Evolutionary conservation across 1,140 invertebrate species (phyloP).

Genomic region (Eumeta japonica): DNA sequence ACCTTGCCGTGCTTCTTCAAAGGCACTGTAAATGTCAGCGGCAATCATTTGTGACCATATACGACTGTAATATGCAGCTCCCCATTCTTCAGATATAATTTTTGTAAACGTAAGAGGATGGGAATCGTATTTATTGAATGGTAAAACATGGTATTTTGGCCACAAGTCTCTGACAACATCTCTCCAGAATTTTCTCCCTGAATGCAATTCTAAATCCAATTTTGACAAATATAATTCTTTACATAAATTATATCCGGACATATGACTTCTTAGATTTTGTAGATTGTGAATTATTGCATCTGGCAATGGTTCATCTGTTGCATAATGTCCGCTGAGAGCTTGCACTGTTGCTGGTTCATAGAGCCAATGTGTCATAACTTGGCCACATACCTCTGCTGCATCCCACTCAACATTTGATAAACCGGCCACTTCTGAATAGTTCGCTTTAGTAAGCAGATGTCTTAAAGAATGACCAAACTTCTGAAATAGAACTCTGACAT

Average conservation of each 20-base stretch:
- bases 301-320: slow-evolving; percentile 70
- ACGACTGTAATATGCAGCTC: slow-evolving; percentile 73
- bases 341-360: slow-evolving; percentile 70
- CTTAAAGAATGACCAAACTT: slow-evolving; percentile 85
- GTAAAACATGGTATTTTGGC: slow-evolving; percentile 73
- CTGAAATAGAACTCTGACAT: slow-evolving; percentile 75
- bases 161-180: slow-evolving; percentile 74
- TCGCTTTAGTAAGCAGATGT: slow-evolving; percentile 75
- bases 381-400: slow-evolving; percentile 73
- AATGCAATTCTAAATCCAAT: slow-evolving; percentile 83
- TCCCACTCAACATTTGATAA: slow-evolving; percentile 90
- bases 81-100: slow-evolving; percentile 71
- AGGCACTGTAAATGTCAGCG: slow-evolving; percentile 84
- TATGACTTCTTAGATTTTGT: slow-evolving; percentile 65
- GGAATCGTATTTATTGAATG: slow-evolving; percentile 72
- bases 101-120: slow-evolving; percentile 78
- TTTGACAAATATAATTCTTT: slow-evolving; percentile 78
- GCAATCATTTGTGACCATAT: slow-evolving; percentile 86
- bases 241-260: slow-evolving; percentile 77
- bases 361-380: slow-evolving; percentile 82
- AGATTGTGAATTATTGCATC: slow-evolving; percentile 66
- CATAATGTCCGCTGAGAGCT: slow-evolving; percentile 71
- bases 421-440: slow-evolving; percentile 81
- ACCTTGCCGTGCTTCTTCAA: slow-evolving; percentile 66
- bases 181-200: slow-evolving; percentile 76